Conservation (phyloP, 1,140 invertebrate genomes). For the Aplysia californica region DNA sequence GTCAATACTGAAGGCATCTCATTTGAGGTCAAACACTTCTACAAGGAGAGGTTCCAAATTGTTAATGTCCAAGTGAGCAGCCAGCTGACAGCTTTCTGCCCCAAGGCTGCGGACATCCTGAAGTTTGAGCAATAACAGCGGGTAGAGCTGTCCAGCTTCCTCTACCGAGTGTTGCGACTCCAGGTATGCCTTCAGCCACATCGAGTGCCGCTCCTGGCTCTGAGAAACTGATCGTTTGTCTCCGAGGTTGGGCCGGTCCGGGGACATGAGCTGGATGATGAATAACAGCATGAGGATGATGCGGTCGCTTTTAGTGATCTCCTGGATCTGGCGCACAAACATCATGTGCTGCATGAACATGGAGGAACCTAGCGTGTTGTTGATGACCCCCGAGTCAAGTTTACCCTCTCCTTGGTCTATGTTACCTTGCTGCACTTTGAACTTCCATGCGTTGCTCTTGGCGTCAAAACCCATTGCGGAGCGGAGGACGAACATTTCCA, state of each 20-base stretch:
- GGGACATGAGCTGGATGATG: conserved; percentile 89
- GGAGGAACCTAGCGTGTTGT: conserved; percentile 65
- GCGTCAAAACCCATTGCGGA: conserved; percentile 90
- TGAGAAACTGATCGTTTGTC: conserved; percentile 87
- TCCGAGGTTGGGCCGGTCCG: conserved; percentile 81
- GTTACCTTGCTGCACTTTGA: conserved; percentile 30
- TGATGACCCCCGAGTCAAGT: conserved; percentile 85
- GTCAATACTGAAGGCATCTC: no score
- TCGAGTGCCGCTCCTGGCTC: conserved; percentile 93
- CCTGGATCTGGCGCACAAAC: conserved; percentile 52
- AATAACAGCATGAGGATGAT: conserved; percentile 90
- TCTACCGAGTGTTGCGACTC: conserved; percentile 79
- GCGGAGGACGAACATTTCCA: conserved; percentile 91
- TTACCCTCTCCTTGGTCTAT: conserved; percentile 51
- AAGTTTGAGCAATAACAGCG: conserved; percentile 89
- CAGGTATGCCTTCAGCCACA: conserved; percentile 85
- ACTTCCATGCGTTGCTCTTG: conserved; percentile 80
- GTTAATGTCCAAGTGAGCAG: conserved; percentile 51
- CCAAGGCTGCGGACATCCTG: conserved; percentile 72
- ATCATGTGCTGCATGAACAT: conserved; percentile 55
- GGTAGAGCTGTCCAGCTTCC: conserved; percentile 85
- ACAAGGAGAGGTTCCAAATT: conserved; percentile 55
- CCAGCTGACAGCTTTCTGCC: conserved; percentile 53
- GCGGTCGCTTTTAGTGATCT: conserved; percentile 78
- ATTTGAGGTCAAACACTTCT: conserved; percentile 59